Conservation (phyloP, 1,140 invertebrate species). For the Doryteuthis pealeii region DNA sequence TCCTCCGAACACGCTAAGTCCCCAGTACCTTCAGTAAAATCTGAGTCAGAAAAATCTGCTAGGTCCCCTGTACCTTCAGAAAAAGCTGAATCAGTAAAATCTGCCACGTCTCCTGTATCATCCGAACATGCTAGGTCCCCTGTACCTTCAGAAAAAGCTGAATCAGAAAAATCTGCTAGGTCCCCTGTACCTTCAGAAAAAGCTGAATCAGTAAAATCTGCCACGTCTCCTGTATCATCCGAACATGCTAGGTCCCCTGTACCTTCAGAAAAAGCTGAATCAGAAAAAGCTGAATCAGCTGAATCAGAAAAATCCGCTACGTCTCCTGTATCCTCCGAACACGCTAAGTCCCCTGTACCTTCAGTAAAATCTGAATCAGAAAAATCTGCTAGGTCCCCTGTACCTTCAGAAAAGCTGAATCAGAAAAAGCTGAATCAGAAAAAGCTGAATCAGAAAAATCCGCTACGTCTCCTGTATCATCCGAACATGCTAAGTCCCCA, state of each 20-base stretch:
- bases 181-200: not conserved
- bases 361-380: not conserved
- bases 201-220: not conserved
- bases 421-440: not conserved
- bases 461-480: not conserved
- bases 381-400: not conserved
- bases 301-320: slow-evolving; percentile 1
- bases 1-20: not conserved
- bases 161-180: not conserved
- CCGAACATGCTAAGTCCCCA: not conserved
- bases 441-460: not conserved
- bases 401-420: too few relatives aligned
- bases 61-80: not conserved
- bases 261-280: not conserved
- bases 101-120: too few relatives aligned
- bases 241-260: not conserved
- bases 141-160: not conserved
- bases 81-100: not conserved
- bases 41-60: not conserved
- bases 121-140: not conserved
- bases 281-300: slow-evolving; percentile 5
- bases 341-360: not conserved
- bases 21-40: not conserved
- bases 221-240: too few relatives aligned
- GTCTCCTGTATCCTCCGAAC: not conserved